These are phyloP conservation scores for Orthosia gothica DNA, from an alignment of 2,888 invertebrate species.

Conservation along the genomic window DNA sequence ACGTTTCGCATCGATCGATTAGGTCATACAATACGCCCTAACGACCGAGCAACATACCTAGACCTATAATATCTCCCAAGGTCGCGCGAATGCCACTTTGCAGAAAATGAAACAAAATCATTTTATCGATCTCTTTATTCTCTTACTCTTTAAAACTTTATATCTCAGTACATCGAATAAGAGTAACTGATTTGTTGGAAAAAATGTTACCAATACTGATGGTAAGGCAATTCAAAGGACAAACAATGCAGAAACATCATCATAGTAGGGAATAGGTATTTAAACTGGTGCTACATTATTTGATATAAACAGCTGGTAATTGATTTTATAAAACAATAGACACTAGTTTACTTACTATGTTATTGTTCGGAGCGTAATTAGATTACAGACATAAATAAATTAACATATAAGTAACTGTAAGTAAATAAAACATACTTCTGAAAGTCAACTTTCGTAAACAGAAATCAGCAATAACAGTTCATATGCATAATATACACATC, in stretches of 20 bases:
- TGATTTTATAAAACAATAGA: slow-evolving; percentile 37
- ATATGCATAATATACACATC: slow-evolving; percentile 46
- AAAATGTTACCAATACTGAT: slow-evolving; percentile 65
- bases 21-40: background rate
- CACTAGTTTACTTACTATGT: slow-evolving; percentile 24
- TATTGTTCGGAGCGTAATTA: slow-evolving; percentile 39
- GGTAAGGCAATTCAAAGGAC: slow-evolving; percentile 31
- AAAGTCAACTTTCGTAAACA: slow-evolving; percentile 50
- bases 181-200: slow-evolving; percentile 67
- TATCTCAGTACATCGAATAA: slow-evolving; percentile 71
- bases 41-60: background rate
- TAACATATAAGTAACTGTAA: slow-evolving; percentile 32
- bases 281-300: slow-evolving; percentile 24
- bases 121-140: slow-evolving; percentile 76
- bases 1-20: slow-evolving; percentile 5
- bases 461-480: slow-evolving; percentile 49
- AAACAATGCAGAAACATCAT: slow-evolving; percentile 39
- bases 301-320: slow-evolving; percentile 34
- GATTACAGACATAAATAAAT: slow-evolving; percentile 57
- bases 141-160: slow-evolving; percentile 72
- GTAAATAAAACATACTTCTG: slow-evolving; percentile 48
- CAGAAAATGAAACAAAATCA: slow-evolving; percentile 58
- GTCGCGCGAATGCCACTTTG: background rate
- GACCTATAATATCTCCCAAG: slow-evolving; percentile 19
- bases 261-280: slow-evolving; percentile 34